Conservation (phyloP, 1,140 invertebrate species). For the Dysdera silvatica region DNA sequence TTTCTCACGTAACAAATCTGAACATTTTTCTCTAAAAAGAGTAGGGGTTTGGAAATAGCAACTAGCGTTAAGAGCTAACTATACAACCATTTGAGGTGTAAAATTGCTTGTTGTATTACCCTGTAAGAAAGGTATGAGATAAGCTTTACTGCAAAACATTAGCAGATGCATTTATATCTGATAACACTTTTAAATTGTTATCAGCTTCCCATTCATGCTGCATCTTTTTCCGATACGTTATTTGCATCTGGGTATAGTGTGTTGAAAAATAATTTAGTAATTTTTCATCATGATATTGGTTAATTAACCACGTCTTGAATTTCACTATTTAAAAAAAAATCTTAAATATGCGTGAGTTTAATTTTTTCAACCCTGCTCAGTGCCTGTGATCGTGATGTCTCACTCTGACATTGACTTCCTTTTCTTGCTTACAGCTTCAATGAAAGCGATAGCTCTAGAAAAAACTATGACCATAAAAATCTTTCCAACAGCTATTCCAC, state of each 20-base stretch:
- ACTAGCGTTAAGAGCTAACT: no score
- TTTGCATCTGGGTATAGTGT: slow-evolving; percentile 16
- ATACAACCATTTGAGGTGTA: no score
- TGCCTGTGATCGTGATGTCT: neutral
- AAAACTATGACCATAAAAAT: slow-evolving; percentile 12
- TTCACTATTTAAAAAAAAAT: slow-evolving; percentile 2
- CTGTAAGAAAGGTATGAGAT: no score
- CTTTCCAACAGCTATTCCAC: slow-evolving; percentile 24
- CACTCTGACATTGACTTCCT: neutral
- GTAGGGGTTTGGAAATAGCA: no score
- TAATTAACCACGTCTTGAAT: neutral
- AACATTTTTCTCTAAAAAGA: no score
- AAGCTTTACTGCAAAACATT: no score
- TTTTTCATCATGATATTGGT: neutral
- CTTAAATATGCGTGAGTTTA: slow-evolving; percentile 11
- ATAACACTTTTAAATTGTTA: no score
- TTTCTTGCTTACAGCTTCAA: slow-evolving; percentile 9
- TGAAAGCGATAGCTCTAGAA: slow-evolving; percentile 18
- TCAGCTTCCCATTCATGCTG: no score
- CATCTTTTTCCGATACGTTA: no score
- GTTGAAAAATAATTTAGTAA: slow-evolving; percentile 13
- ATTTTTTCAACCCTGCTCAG: neutral
- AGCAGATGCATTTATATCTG: no score
- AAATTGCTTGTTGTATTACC: no score
- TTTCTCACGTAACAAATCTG: no score